phyloP scores from a whole-genome alignment of 2,113 vertebrate genomes.

The Motacilla tschutschensis region DNA sequence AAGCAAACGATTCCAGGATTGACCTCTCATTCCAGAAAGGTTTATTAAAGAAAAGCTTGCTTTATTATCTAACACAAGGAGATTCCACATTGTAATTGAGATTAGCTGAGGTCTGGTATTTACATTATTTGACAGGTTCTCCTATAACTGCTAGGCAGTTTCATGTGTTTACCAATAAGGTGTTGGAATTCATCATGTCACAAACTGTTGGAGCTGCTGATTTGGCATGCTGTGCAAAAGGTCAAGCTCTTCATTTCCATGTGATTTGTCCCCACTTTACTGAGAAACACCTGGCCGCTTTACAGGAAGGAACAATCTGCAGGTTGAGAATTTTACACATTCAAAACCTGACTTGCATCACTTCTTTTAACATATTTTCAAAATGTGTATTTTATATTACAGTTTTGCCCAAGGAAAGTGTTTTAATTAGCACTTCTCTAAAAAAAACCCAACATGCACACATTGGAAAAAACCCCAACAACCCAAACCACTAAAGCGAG shows the following conservation, averaged over 20 bases:
- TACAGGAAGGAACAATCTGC: neutral
- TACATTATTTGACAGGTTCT: slow-evolving; percentile 12
- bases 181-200: neutral
- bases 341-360: neutral
- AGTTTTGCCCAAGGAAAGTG: slow-evolving; percentile 1
- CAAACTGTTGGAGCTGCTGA: neutral
- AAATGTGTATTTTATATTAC: neutral
- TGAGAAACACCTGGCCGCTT: slow-evolving; percentile 7
- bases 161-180: slow-evolving; percentile 14
- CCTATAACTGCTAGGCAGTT: neutral
- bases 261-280: neutral
- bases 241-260: neutral
- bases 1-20: neutral
- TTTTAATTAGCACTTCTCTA: slow-evolving; percentile 39
- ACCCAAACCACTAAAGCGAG: neutral
- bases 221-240: slow-evolving; percentile 13
- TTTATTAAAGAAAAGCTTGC: neutral
- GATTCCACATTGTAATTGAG: neutral
- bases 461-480: neutral
- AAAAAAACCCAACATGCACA: neutral
- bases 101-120: neutral
- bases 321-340: neutral
- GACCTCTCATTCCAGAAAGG: neutral
- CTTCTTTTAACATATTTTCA: neutral
- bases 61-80: neutral